phyloP scores from a whole-genome alignment of 2,113 vertebrate genomes.

The Leucosticte australis region DNA sequence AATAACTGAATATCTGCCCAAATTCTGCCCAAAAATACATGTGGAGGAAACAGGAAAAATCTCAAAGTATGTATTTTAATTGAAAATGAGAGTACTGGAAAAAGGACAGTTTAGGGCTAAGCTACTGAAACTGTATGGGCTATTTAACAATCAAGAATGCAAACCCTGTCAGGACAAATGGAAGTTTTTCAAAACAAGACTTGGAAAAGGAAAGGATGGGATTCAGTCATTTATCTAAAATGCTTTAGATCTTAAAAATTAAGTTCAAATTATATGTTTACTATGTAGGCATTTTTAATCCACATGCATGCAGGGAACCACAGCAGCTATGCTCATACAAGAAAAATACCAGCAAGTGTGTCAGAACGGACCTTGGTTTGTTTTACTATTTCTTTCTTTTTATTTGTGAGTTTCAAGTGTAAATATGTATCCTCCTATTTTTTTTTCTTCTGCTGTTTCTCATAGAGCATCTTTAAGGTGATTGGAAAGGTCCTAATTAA shows the following conservation, averaged over 20 bases:
- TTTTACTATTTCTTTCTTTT: neutral
- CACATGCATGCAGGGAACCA: neutral
- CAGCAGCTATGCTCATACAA: neutral
- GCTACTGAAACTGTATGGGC: rapidly evolving
- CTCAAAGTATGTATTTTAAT: neutral
- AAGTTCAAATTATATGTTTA: neutral
- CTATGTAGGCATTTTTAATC: neutral
- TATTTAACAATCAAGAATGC: neutral
- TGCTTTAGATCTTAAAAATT: neutral
- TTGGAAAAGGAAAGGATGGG: neutral
- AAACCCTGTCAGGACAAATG: neutral
- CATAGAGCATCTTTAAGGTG: neutral
- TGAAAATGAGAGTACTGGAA: neutral
- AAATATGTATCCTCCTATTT: neutral
- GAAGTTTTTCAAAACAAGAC: neutral
- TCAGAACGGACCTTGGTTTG: neutral
- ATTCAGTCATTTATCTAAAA: neutral
- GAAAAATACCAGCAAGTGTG: neutral
- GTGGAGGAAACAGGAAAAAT: neutral
- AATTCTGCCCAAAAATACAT: neutral
- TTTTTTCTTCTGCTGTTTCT: neutral
- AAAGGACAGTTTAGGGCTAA: neutral
- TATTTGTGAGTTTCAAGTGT: neutral
- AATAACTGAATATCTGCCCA: neutral
- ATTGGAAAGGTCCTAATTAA: neutral